phyloP scores from a whole-genome alignment of 2,113 vertebrate species.

The Merops nubicus region DNA sequence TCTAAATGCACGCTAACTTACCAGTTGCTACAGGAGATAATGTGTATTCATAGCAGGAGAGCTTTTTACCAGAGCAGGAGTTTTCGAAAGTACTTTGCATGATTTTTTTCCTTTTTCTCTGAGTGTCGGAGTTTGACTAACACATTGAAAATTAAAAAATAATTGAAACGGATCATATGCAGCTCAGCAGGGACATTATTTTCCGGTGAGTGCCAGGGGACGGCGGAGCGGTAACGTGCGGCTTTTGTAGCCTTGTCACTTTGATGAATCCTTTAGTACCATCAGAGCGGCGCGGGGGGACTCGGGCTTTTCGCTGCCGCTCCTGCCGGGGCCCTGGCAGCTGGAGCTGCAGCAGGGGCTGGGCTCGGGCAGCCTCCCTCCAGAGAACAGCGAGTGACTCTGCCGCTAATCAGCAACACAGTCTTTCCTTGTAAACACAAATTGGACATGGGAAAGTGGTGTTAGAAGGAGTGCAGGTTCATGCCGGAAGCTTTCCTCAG shows the following conservation, averaged over 20 bases:
- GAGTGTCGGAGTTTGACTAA: background rate
- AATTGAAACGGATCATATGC: slow-evolving; percentile 51
- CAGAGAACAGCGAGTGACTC: background rate
- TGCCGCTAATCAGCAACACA: background rate
- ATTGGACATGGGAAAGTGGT: fast-evolving
- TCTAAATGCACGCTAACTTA: background rate
- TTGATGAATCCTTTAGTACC: slow-evolving; percentile 16
- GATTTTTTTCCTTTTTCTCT: slow-evolving; percentile 16
- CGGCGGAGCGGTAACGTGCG: background rate
- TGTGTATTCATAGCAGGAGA: slow-evolving; percentile 1
- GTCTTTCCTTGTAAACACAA: background rate
- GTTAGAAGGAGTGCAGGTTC: background rate
- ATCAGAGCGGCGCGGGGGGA: background rate
- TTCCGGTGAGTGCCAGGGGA: slow-evolving; percentile 29
- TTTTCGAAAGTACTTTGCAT: slow-evolving; percentile 31
- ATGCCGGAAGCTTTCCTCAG: background rate
- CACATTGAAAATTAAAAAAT: slow-evolving; percentile 51
- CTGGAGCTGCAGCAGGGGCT: background rate
- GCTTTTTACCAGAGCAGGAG: slow-evolving; percentile 24
- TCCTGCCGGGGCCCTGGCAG: background rate
- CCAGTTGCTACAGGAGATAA: slow-evolving; percentile 39
- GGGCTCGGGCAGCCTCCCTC: background rate
- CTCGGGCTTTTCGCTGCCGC: background rate
- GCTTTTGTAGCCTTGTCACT: slow-evolving; percentile 61
- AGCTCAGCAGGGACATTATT: slow-evolving; percentile 39